Evolutionary conservation across 2,113 vertebrate species (phyloP).

Genomic region (Sardina pilchardus): DNA sequence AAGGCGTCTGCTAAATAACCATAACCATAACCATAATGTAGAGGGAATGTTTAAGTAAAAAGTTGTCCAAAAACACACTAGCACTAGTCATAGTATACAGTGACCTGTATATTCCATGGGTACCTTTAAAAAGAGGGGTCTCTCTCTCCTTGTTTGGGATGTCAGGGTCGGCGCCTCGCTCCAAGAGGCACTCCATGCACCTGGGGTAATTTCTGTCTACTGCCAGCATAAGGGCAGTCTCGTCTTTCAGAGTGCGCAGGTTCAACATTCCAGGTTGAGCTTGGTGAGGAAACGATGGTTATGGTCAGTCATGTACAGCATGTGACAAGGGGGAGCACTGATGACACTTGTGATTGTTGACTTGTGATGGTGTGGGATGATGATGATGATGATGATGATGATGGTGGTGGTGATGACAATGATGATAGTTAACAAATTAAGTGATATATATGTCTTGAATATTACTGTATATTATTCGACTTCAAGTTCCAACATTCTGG

Average conservation of each 20-base stretch:
- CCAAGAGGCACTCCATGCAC: constrained; percentile 74
- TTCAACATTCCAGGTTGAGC: constrained; percentile 76
- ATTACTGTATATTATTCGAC: not conserved
- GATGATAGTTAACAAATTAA: no score
- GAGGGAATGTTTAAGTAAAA: no score
- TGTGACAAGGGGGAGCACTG: not conserved
- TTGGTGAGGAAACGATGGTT: constrained; percentile 44
- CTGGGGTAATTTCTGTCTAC: constrained; percentile 71
- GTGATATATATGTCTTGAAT: not conserved
- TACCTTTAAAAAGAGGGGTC: constrained; percentile 85
- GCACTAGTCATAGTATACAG: not conserved
- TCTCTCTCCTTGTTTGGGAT: constrained; percentile 81
- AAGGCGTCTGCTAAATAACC: no score
- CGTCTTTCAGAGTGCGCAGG: constrained; percentile 77
- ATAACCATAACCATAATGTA: no score
- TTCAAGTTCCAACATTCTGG: not conserved
- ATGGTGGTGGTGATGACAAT: not conserved
- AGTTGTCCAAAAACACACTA: not conserved
- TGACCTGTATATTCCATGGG: not conserved
- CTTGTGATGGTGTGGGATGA: not conserved
- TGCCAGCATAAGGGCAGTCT: constrained; percentile 80
- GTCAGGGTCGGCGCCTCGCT: constrained; percentile 79
- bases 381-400: not conserved
- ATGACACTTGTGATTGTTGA: not conserved
- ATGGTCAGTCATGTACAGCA: not conserved